Base-by-base conservation (phyloP, 1,140 invertebrate genomes). In the Tenebrio molitor region DNA sequence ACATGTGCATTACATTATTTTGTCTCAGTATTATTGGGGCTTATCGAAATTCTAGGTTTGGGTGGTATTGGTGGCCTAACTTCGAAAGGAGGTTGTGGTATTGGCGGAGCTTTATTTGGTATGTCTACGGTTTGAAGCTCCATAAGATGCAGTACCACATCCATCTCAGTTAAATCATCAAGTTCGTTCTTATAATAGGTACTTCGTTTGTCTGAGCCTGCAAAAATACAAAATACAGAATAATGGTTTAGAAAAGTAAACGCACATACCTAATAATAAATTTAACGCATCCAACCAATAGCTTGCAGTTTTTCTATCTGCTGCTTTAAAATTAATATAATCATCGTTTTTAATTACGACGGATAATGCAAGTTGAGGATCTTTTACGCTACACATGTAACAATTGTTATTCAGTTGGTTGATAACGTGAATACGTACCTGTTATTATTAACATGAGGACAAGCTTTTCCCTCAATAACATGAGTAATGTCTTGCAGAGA, bases 121-220 rank as follows among this genome's bases (percentile, higher is more conserved):
- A 83, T 80, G 19, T 62, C 12, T 14, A 81, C 53, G 62, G 78
- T 76, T 73, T 83, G 81, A 39, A 83, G 63, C 34, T 83, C 81
- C 14, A 83, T 67, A 17, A 82, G 65, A 21, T 81, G 76, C 29
- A 83, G 29, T 19, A 74, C 71, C 4, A 80, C 68, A 63, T 83
- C 81, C 76, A 82, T 80, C 29, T 76, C 75, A 0, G 77, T 71
- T 15, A 83, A 63, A 19, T 64, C 72, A 8, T 80, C 53, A 8
- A 83, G 50, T 66, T 83, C 81, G 25, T 79, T 72, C 16, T 71
- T 39, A 36, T 80, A 80, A 16, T 73, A 73, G 0, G 74, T 62
- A 42, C 76, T 80, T 36, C 46, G 73, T 41, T 68, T 65, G n/a
- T 72, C 29, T 63, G 73, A 79, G n/a, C 69, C 81, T 77, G 36